Evolutionary conservation across 2,888 invertebrate species (phyloP).

Genomic region (Vannuccia rotundouncinata): DNA sequence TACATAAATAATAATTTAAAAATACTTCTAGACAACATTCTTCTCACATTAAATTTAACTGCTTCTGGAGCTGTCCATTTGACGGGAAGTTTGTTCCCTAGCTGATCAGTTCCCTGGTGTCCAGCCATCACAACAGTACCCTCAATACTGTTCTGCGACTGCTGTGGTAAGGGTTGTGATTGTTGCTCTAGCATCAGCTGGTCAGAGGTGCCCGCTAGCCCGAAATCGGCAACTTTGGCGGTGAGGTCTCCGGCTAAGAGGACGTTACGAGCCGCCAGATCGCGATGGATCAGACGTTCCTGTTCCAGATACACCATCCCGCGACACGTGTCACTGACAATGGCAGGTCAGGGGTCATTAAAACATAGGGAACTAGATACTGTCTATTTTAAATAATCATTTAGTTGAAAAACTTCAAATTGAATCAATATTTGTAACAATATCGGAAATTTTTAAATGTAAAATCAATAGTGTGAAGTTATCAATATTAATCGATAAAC

Average conservation of each 20-base stretch:
- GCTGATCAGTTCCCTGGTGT: not conserved
- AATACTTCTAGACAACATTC: too few species aligned
- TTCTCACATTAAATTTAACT: slow-evolving; percentile 62
- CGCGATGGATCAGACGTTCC: slow-evolving; percentile 86
- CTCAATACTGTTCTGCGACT: too few species aligned
- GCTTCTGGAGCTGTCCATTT: slow-evolving; percentile 99
- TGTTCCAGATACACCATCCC: slow-evolving; percentile 98
- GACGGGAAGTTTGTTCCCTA: slow-evolving; percentile 82
- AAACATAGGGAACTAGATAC: not conserved
- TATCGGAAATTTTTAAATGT: too few species aligned
- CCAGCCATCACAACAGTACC: too few species aligned
- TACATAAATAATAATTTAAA: too few species aligned
- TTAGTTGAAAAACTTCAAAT: not conserved
- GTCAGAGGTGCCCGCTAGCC: slow-evolving; percentile 64
- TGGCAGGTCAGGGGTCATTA: not conserved
- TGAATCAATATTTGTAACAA: not conserved
- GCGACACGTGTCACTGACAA: slow-evolving; percentile 62
- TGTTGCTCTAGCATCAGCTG: too few species aligned
- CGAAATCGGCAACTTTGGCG: slow-evolving; percentile 58
- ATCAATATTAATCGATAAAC: too few species aligned
- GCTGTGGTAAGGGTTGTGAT: too few species aligned
- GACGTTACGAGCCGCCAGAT: slow-evolving; percentile 95
- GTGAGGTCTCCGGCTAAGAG: slow-evolving; percentile 68
- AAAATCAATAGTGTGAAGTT: too few species aligned
- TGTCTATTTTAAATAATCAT: not conserved